Evolutionary conservation across 2,797 vertebrate genomes (phyloP).

Genomic region (Artibeus jamaicensis): DNA sequence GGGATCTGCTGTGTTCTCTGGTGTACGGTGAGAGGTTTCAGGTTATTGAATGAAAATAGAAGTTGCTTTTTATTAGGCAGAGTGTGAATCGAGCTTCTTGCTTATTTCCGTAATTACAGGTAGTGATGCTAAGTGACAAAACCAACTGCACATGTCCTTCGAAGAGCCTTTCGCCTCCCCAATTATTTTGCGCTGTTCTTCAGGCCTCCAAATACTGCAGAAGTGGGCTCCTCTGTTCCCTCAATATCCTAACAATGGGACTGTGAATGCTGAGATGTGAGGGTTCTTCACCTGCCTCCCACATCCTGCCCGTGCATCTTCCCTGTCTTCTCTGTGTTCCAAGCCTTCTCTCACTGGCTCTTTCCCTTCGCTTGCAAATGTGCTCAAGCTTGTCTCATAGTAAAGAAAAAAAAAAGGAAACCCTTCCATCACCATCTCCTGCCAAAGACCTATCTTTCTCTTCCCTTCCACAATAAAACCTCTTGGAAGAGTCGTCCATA

Average conservation of each 20-base stretch:
- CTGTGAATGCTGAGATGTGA: not conserved
- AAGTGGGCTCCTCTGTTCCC: no score
- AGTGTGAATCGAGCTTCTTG: not conserved
- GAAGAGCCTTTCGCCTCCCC: not conserved
- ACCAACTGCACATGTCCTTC: not conserved
- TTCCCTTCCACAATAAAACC: not conserved
- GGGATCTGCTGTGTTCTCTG: conserved; percentile 18
- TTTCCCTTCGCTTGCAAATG: not conserved
- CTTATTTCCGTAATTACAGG: conserved; percentile 19
- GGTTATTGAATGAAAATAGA: conserved; percentile 19
- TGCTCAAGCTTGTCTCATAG: not conserved
- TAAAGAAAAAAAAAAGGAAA: not conserved
- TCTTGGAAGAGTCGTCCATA: not conserved
- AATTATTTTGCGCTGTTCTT: not conserved
- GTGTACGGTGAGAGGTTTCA: not conserved
- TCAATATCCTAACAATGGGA: not conserved
- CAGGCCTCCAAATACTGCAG: not conserved
- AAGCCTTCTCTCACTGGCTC: not conserved
- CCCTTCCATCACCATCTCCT: not conserved
- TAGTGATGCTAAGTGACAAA: not conserved
- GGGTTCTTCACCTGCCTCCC: not conserved
- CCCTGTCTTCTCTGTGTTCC: not conserved
- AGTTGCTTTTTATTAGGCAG: conserved; percentile 12
- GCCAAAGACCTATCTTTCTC: not conserved
- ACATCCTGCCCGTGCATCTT: not conserved